Percentiles rank a stretch among this genome's conserved stretches.
phyloP scores from a whole-genome alignment of 2,797 vertebrate genomes.

The Antrozous pallidus region DNA sequence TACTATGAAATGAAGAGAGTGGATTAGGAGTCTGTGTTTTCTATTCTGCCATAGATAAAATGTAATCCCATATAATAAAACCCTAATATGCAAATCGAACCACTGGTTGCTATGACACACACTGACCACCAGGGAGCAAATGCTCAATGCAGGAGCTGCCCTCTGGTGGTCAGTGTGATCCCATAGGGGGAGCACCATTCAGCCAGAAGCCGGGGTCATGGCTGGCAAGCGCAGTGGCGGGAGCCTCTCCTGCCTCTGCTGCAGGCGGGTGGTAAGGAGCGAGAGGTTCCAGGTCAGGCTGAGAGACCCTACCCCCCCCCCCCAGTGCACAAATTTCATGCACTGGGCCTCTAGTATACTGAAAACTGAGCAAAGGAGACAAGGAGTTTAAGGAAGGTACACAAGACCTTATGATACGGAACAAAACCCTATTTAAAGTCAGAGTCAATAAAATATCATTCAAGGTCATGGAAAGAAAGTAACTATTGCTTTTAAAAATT shows the following conservation, averaged over 20 bases:
- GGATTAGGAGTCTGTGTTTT: background rate
- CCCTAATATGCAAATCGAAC: no score
- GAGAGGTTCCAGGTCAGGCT: no score
- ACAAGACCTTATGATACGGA: background rate
- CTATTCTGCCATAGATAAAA: background rate
- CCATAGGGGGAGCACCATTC: no score
- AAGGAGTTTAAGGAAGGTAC: background rate
- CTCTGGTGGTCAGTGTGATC: no score
- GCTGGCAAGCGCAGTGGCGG: no score
- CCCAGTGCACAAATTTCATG: no score
- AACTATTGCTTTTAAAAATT: background rate
- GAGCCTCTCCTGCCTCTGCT: no score
- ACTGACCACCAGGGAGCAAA: no score
- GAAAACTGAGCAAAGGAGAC: background rate
- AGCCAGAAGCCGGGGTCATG: no score
- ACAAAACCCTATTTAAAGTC: slow-evolving; percentile 3
- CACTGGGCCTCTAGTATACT: background rate
- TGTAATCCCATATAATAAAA: no score
- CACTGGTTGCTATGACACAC: fast-evolving
- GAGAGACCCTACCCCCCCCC: fast-evolving
- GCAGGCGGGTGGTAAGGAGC: no score
- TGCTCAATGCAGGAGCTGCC: no score
- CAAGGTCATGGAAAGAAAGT: background rate
- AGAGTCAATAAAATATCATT: background rate
- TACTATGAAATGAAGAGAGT: background rate